phyloP scores from a whole-genome alignment of 2,888 invertebrate genomes.

The Palloptera scutellata region DNA sequence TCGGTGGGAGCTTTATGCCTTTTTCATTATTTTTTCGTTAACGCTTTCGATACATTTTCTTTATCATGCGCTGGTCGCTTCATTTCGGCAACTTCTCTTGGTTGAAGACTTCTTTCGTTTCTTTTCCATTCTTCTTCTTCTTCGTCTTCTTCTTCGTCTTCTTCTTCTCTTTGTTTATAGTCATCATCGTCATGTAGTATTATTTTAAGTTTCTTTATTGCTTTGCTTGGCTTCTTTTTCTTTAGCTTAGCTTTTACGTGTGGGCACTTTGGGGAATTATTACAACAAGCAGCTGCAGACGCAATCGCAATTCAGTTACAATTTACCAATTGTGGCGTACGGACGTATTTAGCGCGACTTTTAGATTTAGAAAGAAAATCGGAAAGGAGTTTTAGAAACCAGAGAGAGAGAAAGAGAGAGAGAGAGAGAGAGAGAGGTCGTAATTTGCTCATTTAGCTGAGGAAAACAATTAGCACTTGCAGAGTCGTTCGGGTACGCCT shows the following conservation, averaged over 20 bases:
- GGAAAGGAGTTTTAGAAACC: conserved; percentile 30
- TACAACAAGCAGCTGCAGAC: conserved; percentile 18
- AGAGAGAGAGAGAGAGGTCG: too few species aligned
- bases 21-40: neutral
- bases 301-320: conserved; percentile 54
- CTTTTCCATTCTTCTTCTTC: conserved; percentile 10
- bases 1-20: conserved; percentile 17
- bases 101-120: conserved; percentile 47
- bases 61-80: neutral
- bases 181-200: conserved; percentile 2
- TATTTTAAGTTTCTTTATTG: conserved; percentile 8
- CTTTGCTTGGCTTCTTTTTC: conserved; percentile 14
- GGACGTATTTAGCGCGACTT: conserved; percentile 47
- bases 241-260: conserved; percentile 16
- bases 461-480: too few species aligned
- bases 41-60: too few species aligned
- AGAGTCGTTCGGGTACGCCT: neutral
- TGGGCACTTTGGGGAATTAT: conserved; percentile 8
- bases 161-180: conserved; percentile 34
- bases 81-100: conserved; percentile 10
- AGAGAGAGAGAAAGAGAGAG: neutral
- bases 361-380: conserved; percentile 24
- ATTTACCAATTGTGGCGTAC: conserved; percentile 60
- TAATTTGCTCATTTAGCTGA: too few species aligned
- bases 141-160: conserved; percentile 24